Conservation (phyloP, 2,797 vertebrate species). For the Spinus pinus region DNA sequence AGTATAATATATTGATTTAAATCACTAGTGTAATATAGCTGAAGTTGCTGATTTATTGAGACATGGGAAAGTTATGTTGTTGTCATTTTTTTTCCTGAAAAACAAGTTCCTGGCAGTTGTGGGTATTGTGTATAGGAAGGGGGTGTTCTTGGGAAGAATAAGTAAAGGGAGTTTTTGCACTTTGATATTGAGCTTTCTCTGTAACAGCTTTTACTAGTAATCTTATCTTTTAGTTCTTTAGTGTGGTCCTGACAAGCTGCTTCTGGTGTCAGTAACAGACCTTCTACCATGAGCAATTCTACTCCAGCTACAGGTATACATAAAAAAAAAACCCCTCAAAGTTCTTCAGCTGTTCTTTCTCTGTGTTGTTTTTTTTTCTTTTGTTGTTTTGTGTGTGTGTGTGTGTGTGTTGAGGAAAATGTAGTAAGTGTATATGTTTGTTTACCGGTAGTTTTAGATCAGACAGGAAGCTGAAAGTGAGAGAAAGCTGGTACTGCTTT, state of each 20-base stretch:
- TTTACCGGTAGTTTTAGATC: not conserved
- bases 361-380: not conserved
- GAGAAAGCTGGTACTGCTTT: not conserved
- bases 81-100: not conserved
- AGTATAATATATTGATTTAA: not conserved
- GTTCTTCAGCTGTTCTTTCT: not conserved
- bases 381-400: not conserved
- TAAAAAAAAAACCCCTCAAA: not conserved
- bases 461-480: not conserved
- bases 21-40: not conserved
- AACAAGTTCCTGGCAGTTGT: not conserved
- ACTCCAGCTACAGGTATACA: conserved; percentile 78
- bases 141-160: not conserved
- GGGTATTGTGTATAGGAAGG: not conserved
- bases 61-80: not conserved
- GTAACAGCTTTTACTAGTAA: conserved; percentile 3
- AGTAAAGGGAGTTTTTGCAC: not conserved
- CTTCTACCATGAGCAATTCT: conserved; percentile 81
- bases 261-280: conserved; percentile 70
- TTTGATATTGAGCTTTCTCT: not conserved
- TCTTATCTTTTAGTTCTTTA: conserved; percentile 71
- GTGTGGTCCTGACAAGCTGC: conserved; percentile 77
- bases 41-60: not conserved
- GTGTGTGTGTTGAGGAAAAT: not conserved
- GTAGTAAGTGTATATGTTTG: not conserved